A percentile compares a stretch with the other conserved stretches of the same genome.
These are phyloP conservation scores for Phyllostomus hastatus DNA, from an alignment of 2,113 vertebrate species.

Conservation along the genomic window DNA sequence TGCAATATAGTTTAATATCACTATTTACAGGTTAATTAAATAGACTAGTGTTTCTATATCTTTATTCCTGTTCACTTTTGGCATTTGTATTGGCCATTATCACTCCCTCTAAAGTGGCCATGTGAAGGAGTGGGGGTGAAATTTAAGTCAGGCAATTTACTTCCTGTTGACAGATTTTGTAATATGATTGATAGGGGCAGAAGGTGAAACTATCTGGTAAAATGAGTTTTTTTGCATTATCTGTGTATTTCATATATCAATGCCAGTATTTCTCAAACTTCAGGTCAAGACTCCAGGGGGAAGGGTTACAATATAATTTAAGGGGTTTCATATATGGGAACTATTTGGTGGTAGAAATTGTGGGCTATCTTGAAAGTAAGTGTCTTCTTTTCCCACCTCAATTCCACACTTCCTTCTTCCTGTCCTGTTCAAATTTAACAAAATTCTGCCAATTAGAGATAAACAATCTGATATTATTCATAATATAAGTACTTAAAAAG, in stretches of 20 bases:
- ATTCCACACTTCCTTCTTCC: not conserved
- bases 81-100: conserved; percentile 20
- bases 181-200: conserved; percentile 69
- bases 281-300: conserved; percentile 54
- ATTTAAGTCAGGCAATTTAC: conserved; percentile 46
- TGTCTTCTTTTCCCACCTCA: not conserved
- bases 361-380: not conserved
- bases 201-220: conserved; percentile 59
- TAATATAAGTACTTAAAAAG: not conserved
- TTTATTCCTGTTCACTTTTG: not conserved
- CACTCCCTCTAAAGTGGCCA: not conserved
- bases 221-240: conserved; percentile 69
- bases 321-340: not conserved
- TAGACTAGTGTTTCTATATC: not conserved
- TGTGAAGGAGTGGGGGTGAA: not conserved
- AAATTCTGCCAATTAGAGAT: not conserved
- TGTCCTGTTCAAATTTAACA: not conserved
- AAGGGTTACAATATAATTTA: conserved; percentile 48
- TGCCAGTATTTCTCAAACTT: conserved; percentile 58
- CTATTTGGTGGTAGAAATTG: not conserved
- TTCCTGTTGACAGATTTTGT: conserved; percentile 60
- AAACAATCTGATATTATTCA: not conserved
- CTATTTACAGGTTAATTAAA: not conserved
- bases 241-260: conserved; percentile 71
- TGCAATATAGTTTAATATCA: not conserved